A percentile compares a stretch with the other conserved stretches of the same genome.
Conservation (phyloP, 2,888 invertebrate genomes). For the Chamaedrilus cognettii region DNA sequence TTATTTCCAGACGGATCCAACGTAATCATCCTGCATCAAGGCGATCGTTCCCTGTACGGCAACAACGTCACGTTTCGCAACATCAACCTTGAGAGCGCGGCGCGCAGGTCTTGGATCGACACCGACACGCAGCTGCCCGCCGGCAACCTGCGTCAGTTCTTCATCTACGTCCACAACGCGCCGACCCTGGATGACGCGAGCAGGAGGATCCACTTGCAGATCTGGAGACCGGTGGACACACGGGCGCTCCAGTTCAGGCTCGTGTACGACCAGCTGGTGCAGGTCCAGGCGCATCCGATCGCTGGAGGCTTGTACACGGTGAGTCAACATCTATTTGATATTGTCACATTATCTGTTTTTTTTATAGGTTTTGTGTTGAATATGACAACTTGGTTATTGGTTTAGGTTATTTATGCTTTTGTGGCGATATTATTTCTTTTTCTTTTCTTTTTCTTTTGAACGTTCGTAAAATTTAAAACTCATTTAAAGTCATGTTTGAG, state of each 20-base stretch:
- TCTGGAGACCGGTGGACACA: slow-evolving; percentile 25
- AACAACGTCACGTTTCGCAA: slow-evolving; percentile 33
- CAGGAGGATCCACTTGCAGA: slow-evolving; percentile 29
- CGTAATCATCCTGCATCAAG: background rate
- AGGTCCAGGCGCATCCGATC: background rate
- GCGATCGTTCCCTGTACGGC: slow-evolving; percentile 26
- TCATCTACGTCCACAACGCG: slow-evolving; percentile 26
- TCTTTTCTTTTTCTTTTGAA: no score
- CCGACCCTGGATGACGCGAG: background rate
- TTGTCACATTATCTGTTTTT: no score
- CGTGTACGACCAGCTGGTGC: background rate
- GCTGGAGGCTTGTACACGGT: background rate
- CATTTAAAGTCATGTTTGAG: no score
- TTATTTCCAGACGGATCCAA: background rate
- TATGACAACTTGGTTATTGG: no score
- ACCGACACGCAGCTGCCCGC: slow-evolving; percentile 26
- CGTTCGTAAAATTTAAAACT: no score
- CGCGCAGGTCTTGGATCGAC: slow-evolving; percentile 34
- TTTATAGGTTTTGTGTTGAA: no score
- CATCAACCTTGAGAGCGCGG: slow-evolving; percentile 23
- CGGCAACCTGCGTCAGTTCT: slow-evolving; percentile 29
- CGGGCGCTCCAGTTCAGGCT: background rate
- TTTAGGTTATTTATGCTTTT: no score
- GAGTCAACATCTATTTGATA: no score
- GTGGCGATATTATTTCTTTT: no score